These are phyloP conservation scores for Pygocentrus nattereri DNA, from an alignment of 2,797 vertebrate genomes.

Conservation along the genomic window DNA sequence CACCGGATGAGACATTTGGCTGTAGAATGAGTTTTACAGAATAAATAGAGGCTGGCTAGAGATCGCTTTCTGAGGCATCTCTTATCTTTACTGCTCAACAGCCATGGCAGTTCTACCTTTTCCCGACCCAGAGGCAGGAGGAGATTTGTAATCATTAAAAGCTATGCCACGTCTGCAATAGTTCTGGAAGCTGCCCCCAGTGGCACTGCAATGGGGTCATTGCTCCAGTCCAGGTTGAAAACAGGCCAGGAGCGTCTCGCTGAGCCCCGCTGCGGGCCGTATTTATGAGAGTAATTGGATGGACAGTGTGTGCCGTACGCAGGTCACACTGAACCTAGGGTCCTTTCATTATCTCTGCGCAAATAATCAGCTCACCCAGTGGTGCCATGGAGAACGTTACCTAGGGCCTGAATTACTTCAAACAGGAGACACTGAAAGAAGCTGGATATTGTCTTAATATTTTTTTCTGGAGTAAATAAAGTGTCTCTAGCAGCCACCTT, in stretches of 20 bases:
- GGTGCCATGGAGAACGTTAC: conserved; percentile 5
- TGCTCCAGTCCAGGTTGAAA: conserved; percentile 43
- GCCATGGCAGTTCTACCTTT: conserved; percentile 32
- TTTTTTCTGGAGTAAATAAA: background rate
- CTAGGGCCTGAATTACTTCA: conserved; percentile 15
- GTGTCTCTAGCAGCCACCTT: background rate
- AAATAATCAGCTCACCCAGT: conserved; percentile 42
- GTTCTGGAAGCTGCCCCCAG: conserved; percentile 7
- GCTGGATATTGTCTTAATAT: background rate
- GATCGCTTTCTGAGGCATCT: conserved; percentile 16
- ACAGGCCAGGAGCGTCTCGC: conserved; percentile 24
- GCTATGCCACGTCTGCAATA: conserved; percentile 38
- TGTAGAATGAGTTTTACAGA: conserved; percentile 37
- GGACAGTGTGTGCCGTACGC: conserved; percentile 27
- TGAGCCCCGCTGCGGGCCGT: background rate
- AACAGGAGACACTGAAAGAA: background rate
- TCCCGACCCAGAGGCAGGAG: conserved; percentile 13
- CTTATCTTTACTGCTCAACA: conserved; percentile 54
- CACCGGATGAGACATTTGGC: conserved; percentile 19
- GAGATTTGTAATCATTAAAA: conserved; percentile 60
- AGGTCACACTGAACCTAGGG: conserved; percentile 43
- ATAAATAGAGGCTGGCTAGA: conserved; percentile 32
- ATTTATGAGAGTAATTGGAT: conserved; percentile 56
- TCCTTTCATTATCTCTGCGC: conserved; percentile 49
- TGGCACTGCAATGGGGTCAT: conserved; percentile 31